Percentiles rank a stretch among this genome's conserved stretches.
Evolutionary conservation across 2,888 invertebrate genomes (phyloP).

Genomic region (Agrochola lota): DNA sequence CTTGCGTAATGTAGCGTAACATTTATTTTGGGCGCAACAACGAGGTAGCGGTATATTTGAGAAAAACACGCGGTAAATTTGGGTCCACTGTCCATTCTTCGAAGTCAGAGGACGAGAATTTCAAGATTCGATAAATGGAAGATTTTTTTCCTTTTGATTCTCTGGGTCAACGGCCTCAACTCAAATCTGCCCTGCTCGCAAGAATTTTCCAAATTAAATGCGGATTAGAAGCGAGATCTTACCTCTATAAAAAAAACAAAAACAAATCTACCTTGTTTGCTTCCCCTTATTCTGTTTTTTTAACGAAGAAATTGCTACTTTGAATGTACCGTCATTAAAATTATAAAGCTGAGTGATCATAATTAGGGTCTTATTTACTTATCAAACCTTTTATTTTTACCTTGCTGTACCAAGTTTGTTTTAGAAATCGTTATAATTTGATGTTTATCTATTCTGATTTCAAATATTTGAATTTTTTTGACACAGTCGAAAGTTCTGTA

Average conservation of each 20-base stretch:
- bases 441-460: not conserved
- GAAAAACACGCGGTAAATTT: slow-evolving; percentile 71
- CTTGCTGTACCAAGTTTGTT: not conserved
- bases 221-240: slow-evolving; percentile 45
- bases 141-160: slow-evolving; percentile 75
- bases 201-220: slow-evolving; percentile 56
- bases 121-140: slow-evolving; percentile 78
- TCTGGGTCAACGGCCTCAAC: slow-evolving; percentile 75
- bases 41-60: slow-evolving; percentile 81
- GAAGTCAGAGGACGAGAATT: slow-evolving; percentile 80
- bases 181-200: slow-evolving; percentile 57
- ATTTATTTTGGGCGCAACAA: slow-evolving; percentile 78
- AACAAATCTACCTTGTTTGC: slow-evolving; percentile 51
- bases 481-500: not conserved
- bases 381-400: slow-evolving; percentile 19
- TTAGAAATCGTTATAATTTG: not conserved
- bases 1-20: slow-evolving; percentile 75
- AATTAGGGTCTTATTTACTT: slow-evolving; percentile 59
- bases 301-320: slow-evolving; percentile 54
- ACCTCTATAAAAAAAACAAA: slow-evolving; percentile 60
- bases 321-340: slow-evolving; percentile 54
- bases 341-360: slow-evolving; percentile 61
- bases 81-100: slow-evolving; percentile 76
- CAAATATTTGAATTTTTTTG: not conserved
- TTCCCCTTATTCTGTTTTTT: slow-evolving; percentile 50